A percentile compares a stretch with the other conserved stretches of the same genome.
Evolutionary conservation across 1,140 invertebrate genomes (phyloP).

Genomic region (Drosophila bocqueti): DNA sequence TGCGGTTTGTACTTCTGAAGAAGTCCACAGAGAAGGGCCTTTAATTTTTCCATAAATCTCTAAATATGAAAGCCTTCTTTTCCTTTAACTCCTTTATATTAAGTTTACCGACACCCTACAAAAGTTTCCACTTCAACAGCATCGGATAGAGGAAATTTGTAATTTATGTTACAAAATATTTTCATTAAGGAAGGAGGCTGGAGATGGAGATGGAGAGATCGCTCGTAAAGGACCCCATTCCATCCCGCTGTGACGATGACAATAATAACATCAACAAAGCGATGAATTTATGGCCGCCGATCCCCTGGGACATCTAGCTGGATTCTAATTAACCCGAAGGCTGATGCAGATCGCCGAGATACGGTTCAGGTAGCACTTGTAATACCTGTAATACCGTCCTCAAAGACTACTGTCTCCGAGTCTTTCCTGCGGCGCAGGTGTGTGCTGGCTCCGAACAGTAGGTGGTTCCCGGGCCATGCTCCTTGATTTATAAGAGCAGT

Average conservation of each 20-base stretch:
- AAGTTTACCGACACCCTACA: neutral
- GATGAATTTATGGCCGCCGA: conserved; percentile 51
- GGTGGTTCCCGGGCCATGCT: conserved; percentile 50
- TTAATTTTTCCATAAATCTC: neutral
- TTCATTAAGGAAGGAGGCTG: conserved; percentile 39
- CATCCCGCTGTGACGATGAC: conserved; percentile 50
- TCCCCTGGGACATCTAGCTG: conserved; percentile 25
- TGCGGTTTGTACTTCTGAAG: neutral
- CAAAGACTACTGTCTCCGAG: conserved; percentile 25
- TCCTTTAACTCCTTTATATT: neutral
- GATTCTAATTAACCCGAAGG: conserved; percentile 68
- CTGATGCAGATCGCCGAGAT: conserved; percentile 42
- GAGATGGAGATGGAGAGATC: neutral
- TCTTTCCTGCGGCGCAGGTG: conserved; percentile 33
- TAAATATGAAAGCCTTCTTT: neutral
- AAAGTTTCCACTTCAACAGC: conserved; percentile 36
- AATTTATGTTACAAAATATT: conserved; percentile 78
- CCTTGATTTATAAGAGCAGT: conserved; percentile 66
- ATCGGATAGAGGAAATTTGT: conserved; percentile 50
- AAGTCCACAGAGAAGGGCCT: neutral
- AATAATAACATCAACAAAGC: conserved; percentile 49
- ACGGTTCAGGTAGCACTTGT: conserved; percentile 44
- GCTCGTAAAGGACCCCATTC: neutral
- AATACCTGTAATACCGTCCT: conserved; percentile 3
- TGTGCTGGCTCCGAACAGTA: conserved; percentile 22